Evolutionary conservation across 2,113 vertebrate species (phyloP), one percentile per base, ranked within the genome.

Genomic region (Larimichthys crocea): DNA sequence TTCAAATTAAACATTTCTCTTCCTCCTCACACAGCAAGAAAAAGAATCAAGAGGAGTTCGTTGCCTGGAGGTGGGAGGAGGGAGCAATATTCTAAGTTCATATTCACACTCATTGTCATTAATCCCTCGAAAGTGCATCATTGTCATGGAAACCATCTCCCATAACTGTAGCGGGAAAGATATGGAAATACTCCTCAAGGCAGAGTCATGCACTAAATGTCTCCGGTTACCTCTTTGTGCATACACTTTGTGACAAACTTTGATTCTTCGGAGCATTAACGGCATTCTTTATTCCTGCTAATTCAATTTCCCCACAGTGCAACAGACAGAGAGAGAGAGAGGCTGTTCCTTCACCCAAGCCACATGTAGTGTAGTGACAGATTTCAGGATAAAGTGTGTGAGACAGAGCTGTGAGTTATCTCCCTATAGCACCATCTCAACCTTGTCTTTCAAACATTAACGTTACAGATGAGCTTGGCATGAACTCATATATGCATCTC

Each of bases 111-210:
- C 44, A 16, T 75, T 81, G 57, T 68, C 59, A 85, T 83, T 83
- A 82, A 79, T 79, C 67, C 24, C 48, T 88, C 66, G 73, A 82
- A 89, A 83, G 52, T 50, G 53, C 66, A 85, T 86, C 64, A 87
- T 88, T 89, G 87, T 91, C 88, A 92, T 91, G 84, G 87, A 89
- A 92, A 91, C 87, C 82, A 70, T 85, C 84, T 86, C 73, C 76
- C 40, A 71, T 64, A 76, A 70, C 67, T 76, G 53, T 66, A 62
- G 44, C 20, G 6, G 74, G 55, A 65, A 42, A 62, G 53, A 42
- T 61, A 86, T 73, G 68, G 72, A 76, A 79, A 69, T 57, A 17
- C 73, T 72, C 67, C 66, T 55, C 31, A 60, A 42, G 76, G 57
- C 70, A 72, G 65, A 68, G 64, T 48, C 19, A 2, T 0, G 2